Evolutionary conservation across 2,113 vertebrate genomes (phyloP).

Genomic region (Neodontobutis hainanensis): DNA sequence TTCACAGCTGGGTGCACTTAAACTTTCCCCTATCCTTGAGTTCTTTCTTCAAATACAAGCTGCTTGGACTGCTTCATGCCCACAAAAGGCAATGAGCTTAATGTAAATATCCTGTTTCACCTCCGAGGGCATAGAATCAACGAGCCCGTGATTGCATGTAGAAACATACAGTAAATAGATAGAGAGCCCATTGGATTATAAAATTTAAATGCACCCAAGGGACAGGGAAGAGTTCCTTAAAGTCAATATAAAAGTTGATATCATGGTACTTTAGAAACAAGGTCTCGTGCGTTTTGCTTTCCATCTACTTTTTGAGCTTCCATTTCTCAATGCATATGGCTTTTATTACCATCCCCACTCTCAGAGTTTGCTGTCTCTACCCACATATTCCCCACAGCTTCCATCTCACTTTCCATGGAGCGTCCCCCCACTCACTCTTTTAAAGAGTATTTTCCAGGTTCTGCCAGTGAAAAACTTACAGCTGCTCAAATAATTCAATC

Average conservation of each 20-base stretch:
- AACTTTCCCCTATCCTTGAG: conserved; percentile 39
- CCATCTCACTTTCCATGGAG: conserved; percentile 61
- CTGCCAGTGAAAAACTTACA: conserved; percentile 52
- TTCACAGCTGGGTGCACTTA: conserved; percentile 73
- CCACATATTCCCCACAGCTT: conserved; percentile 39
- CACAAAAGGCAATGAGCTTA: conserved; percentile 27
- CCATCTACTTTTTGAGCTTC: conserved; percentile 36
- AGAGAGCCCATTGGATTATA: not conserved
- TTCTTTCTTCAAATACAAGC: conserved; percentile 18
- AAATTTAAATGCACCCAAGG: conserved; percentile 10
- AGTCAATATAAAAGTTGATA: conserved; percentile 45
- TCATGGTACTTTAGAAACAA: conserved; percentile 40
- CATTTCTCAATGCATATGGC: conserved; percentile 54
- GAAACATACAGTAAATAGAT: not conserved
- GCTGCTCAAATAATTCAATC: conserved; percentile 68
- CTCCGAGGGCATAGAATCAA: conserved; percentile 24
- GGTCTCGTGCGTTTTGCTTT: conserved; percentile 61
- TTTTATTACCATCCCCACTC: conserved; percentile 57
- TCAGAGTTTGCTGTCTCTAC: conserved; percentile 34
- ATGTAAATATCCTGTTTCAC: conserved; percentile 41
- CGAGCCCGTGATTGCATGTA: not conserved
- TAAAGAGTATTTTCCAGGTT: conserved; percentile 42
- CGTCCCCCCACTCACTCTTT: conserved; percentile 41
- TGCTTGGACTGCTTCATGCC: conserved; percentile 23
- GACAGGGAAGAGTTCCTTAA: conserved; percentile 24